These are phyloP conservation scores for Myrmophylax atrothorax DNA, from an alignment of 2,113 vertebrate species.

Conservation along the genomic window DNA sequence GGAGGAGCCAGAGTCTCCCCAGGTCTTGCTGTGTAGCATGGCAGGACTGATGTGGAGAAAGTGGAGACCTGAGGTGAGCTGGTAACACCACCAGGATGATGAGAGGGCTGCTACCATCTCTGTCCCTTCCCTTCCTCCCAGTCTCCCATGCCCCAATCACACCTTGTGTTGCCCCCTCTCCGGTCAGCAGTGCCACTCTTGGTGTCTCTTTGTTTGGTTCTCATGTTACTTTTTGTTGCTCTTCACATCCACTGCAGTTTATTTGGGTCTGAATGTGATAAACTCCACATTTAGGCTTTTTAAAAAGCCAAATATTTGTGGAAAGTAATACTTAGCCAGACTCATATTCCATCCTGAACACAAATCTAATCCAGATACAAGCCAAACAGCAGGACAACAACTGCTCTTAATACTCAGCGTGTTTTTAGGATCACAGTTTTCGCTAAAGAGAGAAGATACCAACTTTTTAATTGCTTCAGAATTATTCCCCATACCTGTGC, in stretches of 20 bases:
- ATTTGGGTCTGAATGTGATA: slow-evolving; percentile 55
- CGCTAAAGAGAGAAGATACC: not conserved
- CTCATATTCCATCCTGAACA: slow-evolving; percentile 32
- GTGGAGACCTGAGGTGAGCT: not conserved
- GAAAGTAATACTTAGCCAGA: slow-evolving; percentile 50
- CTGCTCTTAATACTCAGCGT: slow-evolving; percentile 17
- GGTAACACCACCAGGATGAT: not conserved
- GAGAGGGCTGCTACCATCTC: not conserved
- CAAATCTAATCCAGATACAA: slow-evolving; percentile 65
- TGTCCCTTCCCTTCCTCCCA: rapidly evolving
- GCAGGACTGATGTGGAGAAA: not conserved
- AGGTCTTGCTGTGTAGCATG: too few species aligned
- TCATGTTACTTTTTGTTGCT: not conserved
- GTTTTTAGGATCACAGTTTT: not conserved
- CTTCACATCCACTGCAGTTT: not conserved
- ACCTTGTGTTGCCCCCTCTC: not conserved
- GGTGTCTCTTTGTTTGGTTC: not conserved
- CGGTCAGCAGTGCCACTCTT: rapidly evolving
- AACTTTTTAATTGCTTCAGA: not conserved
- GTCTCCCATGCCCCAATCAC: rapidly evolving
- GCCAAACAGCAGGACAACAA: not conserved
- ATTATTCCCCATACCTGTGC: not conserved
- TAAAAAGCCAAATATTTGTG: slow-evolving; percentile 48
- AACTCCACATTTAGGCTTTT: slow-evolving; percentile 22
- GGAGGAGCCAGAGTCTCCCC: not conserved